Conservation (phyloP, 1,140 invertebrate species). For the Piezodorus guildinii region DNA sequence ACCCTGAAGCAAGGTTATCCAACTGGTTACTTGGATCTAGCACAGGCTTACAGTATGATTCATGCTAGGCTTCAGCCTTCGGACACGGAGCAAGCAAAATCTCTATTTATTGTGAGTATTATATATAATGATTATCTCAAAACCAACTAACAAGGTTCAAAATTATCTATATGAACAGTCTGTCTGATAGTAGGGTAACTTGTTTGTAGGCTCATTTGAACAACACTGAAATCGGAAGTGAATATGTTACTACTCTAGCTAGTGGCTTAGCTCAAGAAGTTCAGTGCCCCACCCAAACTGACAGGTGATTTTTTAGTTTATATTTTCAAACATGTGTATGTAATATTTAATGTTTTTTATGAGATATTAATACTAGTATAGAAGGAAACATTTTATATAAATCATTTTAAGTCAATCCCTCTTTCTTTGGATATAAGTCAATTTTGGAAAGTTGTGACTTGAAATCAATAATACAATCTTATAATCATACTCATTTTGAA, state of each 20-base stretch:
- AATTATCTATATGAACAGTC: no score
- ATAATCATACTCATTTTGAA: no score
- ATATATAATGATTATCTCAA: neutral
- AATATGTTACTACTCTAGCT: constrained; percentile 74
- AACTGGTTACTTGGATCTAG: constrained; percentile 69
- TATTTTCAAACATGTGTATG: neutral
- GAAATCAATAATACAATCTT: no score
- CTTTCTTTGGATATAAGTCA: no score
- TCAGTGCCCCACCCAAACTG: constrained; percentile 46
- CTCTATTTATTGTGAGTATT: constrained; percentile 54
- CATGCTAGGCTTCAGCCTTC: constrained; percentile 68
- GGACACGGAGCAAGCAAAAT: constrained; percentile 63
- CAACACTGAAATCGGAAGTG: constrained; percentile 83
- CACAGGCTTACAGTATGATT: constrained; percentile 64
- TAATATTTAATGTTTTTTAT: no score
- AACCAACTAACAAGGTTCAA: neutral
- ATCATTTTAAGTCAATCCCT: no score
- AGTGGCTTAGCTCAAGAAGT: constrained; percentile 61
- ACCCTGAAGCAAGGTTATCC: constrained; percentile 74
- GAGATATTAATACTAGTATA: no score
- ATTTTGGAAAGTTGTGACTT: no score
- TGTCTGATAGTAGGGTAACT: no score
- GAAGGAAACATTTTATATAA: no score
- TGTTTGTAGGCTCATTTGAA: constrained; percentile 66
- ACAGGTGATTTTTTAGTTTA: constrained; percentile 33